Percentiles rank a stretch among this genome's conserved stretches.
Conservation (phyloP, 2,113 vertebrate species). For the Otus sunia region DNA sequence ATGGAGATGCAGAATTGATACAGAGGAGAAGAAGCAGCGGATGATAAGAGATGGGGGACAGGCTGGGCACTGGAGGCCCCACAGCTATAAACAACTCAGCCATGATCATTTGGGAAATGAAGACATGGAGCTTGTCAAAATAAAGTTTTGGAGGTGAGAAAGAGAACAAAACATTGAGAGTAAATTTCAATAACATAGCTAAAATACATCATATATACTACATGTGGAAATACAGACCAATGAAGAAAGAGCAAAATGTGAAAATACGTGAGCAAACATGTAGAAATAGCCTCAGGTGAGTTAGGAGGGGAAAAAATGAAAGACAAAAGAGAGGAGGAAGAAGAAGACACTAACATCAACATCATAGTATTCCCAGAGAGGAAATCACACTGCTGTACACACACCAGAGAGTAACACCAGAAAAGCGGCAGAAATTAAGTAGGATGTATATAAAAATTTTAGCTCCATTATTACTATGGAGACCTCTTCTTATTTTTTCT, state of each 20-base stretch:
- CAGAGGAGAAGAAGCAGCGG: background rate
- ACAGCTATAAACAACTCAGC: background rate
- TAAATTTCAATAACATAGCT: background rate
- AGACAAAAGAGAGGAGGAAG: background rate
- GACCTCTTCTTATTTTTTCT: too few species aligned
- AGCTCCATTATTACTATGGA: background rate
- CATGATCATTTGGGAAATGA: background rate
- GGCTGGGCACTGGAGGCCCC: background rate
- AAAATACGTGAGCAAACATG: background rate
- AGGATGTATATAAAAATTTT: background rate
- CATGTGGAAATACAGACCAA: background rate
- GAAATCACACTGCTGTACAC: background rate
- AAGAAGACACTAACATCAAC: background rate
- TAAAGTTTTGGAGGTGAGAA: background rate
- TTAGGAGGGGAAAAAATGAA: background rate
- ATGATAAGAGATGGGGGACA: background rate
- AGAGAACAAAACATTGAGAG: background rate
- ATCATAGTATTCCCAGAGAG: background rate
- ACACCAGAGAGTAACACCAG: background rate
- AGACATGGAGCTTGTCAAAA: background rate
- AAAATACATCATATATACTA: background rate
- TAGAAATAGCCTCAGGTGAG: background rate
- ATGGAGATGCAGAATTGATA: background rate
- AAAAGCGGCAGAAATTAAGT: background rate
- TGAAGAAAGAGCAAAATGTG: background rate